These are phyloP conservation scores for Leptinotarsa rubiginosa DNA, from an alignment of 2,888 invertebrate genomes.

Conservation along the genomic window DNA sequence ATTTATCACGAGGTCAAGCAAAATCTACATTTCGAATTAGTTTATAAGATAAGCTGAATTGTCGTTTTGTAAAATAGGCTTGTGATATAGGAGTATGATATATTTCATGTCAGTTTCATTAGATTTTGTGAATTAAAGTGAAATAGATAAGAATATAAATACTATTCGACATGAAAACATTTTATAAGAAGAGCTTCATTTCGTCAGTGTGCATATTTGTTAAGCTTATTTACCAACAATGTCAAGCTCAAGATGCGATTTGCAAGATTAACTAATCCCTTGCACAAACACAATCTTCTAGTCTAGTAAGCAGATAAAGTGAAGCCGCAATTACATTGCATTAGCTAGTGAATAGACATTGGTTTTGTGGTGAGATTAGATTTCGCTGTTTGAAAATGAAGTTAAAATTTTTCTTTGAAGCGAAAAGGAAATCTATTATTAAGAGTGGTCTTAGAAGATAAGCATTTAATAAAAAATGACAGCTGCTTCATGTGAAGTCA, in stretches of 20 bases:
- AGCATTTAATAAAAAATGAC: slow-evolving; percentile 44
- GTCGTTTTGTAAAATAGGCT: no score
- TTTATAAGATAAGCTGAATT: no score
- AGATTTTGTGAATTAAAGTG: no score
- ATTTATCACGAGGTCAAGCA: no score
- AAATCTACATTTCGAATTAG: no score
- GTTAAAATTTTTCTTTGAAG: slow-evolving; percentile 15
- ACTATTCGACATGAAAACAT: no score
- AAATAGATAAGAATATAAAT: no score
- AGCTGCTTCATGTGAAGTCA: slow-evolving; percentile 43
- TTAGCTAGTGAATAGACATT: slow-evolving; percentile 38
- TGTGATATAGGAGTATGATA: no score
- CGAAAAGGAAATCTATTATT: slow-evolving; percentile 14
- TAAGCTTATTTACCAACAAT: slow-evolving; percentile 52
- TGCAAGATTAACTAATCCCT: slow-evolving; percentile 51
- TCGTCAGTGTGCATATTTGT: not conserved
- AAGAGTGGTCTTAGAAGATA: slow-evolving; percentile 27
- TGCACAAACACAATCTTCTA: slow-evolving; percentile 53
- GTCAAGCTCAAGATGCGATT: slow-evolving; percentile 53
- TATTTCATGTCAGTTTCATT: no score
- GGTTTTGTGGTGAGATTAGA: slow-evolving; percentile 41
- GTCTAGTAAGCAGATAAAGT: slow-evolving; percentile 39
- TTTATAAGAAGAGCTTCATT: not conserved
- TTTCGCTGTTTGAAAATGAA: slow-evolving; percentile 23
- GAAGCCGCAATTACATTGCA: slow-evolving; percentile 49